A percentile compares a stretch with the other conserved stretches of the same genome.
These are phyloP conservation scores for Stramonita haemastoma DNA, from an alignment of 2,888 invertebrate genomes.

Conservation along the genomic window DNA sequence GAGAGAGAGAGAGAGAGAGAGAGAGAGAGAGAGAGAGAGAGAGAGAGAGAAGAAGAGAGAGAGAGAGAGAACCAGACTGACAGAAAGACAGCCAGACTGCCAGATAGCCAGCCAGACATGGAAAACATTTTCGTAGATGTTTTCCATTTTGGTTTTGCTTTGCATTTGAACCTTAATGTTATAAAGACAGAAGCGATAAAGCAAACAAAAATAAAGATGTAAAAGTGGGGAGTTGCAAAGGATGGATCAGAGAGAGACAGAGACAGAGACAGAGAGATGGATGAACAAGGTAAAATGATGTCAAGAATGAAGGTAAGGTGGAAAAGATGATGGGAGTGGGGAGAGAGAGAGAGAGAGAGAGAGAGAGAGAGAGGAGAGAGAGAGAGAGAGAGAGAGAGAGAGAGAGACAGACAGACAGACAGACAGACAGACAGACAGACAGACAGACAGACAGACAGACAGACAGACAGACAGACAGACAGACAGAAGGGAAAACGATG, in stretches of 20 bases:
- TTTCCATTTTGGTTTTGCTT: no score
- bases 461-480: background rate
- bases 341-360: background rate
- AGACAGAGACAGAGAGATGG: no score
- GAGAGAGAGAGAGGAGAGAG: slow-evolving; percentile 10
- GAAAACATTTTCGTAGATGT: no score
- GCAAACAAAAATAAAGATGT: no score
- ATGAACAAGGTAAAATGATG: background rate
- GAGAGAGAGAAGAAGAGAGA: no score
- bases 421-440: background rate
- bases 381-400: slow-evolving; percentile 8
- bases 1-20: background rate
- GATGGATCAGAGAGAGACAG: background rate
- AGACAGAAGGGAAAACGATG: background rate
- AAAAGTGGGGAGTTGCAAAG: no score
- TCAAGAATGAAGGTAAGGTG: background rate
- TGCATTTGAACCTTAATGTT: no score
- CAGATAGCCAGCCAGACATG: no score
- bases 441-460: background rate
- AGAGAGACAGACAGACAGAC: background rate
- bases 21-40: background rate
- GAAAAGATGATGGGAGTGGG: background rate
- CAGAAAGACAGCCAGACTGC: no score
- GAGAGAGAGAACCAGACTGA: no score
- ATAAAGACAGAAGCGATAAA: no score